Evolutionary conservation across 2,113 vertebrate species (phyloP), one percentile per base, ranked within the genome.

Genomic region (Elaphurus davidianus): DNA sequence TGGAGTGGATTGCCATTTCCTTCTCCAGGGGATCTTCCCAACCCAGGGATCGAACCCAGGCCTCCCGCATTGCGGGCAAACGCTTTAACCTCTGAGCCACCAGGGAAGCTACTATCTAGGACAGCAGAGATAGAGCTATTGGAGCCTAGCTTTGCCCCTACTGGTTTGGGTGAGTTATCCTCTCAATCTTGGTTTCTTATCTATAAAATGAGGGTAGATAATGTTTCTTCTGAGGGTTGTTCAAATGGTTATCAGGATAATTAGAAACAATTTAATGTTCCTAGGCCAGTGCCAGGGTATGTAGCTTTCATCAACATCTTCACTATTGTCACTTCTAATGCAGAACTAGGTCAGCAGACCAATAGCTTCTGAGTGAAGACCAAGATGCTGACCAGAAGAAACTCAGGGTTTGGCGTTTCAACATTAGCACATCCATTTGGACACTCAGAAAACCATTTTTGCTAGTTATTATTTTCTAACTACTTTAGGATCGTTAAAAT

Each of bases 171-270:
- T 81, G 33, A 88, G 4, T 91, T 91, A 52, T 50, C 17, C 30
- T 67, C 33, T 93, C n/a, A 94, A 3, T 79, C 59, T 97, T 55
- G 21, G 30, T 85, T 88, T 96, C 67, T 82, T n/a, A 67, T 28
- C 28, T 86, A 82, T 43, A 54, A 64, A 52, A 54, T 89, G 25
- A 97, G 12, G 6, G 21, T 57, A 71, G 62, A 43, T 71, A 52
- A 79, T 71, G 11, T 60, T 27, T 67, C 64, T 23, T 16, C n/a
- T 93, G 74, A 79, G 64, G 17, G 4, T 64, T 86, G 55, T 30
- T 86, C 74, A 97, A 86, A 95, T 15, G 19, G 23, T 62, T 81
- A 55, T 90, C 43, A 76, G 33, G 12, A 60, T 91, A 55, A 67
- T 81, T 85, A 82, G 43, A 86, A 28, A n/a, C 59, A 67, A 45